Percentiles rank a stretch among this genome's conserved stretches.
Evolutionary conservation across 2,797 vertebrate genomes (phyloP).

Genomic region (Kryptolebias ocellatus): DNA sequence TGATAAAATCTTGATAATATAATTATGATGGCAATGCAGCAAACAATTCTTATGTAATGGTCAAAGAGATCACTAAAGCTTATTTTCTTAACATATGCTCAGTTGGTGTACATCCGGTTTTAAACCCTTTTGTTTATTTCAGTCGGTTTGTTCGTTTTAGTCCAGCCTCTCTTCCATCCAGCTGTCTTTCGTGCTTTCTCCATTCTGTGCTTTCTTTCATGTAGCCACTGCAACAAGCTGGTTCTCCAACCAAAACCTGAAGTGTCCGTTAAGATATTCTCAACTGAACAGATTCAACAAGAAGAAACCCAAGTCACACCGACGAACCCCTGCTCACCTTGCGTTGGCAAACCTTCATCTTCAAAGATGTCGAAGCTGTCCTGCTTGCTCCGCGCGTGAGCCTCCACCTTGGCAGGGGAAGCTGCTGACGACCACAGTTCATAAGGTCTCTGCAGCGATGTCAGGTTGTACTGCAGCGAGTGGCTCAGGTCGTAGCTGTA

Average conservation of each 20-base stretch:
- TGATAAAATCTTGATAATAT: too few species aligned
- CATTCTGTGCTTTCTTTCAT: too few species aligned
- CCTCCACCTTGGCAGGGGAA: constrained; percentile 78
- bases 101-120: too few species aligned
- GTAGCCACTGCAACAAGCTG: background rate
- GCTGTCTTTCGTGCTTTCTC: too few species aligned
- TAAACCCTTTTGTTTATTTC: too few species aligned
- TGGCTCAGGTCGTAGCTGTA: constrained; percentile 99
- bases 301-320: background rate
- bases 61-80: too few species aligned
- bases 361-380: constrained; percentile 99
- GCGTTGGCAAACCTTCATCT: constrained; percentile 91
- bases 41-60: too few species aligned
- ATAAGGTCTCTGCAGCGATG: constrained; percentile 87
- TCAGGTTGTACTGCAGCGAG: constrained; percentile 96
- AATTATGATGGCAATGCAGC: too few species aligned
- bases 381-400: constrained; percentile 80
- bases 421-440: constrained; percentile 75
- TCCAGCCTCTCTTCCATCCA: too few species aligned
- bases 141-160: too few species aligned
- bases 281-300: background rate
- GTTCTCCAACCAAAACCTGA: background rate
- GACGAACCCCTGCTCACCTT: constrained; percentile 73
- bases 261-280: background rate
- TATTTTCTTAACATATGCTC: too few species aligned